These are phyloP conservation scores for Neolamprologus devosi DNA, from an alignment of 2,113 vertebrate genomes.

Conservation along the genomic window DNA sequence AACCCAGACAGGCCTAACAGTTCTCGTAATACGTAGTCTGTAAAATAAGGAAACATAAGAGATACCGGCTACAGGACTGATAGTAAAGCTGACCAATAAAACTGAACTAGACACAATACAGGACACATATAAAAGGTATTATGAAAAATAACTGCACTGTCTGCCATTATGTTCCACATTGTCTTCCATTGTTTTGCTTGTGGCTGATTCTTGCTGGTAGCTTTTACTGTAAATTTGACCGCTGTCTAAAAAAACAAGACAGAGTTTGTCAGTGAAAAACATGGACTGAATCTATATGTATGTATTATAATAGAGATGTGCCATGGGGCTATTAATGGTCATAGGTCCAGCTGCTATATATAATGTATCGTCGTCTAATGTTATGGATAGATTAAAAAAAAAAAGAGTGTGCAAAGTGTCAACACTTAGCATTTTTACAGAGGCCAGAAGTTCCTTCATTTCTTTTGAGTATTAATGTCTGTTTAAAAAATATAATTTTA, in stretches of 20 bases:
- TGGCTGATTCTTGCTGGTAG: not conserved
- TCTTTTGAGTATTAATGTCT: not conserved
- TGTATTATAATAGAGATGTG: not conserved
- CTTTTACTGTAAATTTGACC: not conserved
- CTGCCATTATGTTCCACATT: not conserved
- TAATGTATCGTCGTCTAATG: not conserved
- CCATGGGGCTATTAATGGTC: not conserved
- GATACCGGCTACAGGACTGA: not conserved
- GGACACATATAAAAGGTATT: not conserved
- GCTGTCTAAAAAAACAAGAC: not conserved
- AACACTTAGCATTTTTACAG: not conserved
- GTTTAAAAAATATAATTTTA: not conserved
- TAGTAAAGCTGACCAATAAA: not conserved
- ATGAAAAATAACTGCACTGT: not conserved
- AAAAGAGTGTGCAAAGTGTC: not conserved
- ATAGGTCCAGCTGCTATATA: not conserved
- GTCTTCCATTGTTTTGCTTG: not conserved
- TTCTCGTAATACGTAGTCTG: not conserved
- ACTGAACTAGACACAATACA: not conserved
- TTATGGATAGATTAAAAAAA: not conserved
- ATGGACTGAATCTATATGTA: not conserved
- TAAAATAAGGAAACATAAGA: not conserved
- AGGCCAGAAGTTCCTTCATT: not conserved
- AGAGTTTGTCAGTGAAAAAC: not conserved
- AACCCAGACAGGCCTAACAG: not conserved